Conservation (phyloP, 2,113 vertebrate species). For the Daubentonia madagascariensis region DNA sequence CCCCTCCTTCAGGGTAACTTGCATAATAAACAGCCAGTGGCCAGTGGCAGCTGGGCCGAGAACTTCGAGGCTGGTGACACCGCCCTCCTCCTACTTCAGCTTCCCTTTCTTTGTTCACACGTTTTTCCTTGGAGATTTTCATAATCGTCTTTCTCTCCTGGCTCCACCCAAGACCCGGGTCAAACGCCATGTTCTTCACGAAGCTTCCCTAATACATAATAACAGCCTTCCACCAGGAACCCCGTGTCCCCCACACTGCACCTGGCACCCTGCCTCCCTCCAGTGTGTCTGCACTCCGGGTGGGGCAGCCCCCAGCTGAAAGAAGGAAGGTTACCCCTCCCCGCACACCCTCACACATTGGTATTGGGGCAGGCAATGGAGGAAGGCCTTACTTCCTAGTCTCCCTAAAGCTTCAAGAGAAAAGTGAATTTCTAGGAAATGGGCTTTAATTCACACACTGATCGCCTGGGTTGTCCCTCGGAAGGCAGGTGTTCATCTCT, state of each 20-base stretch:
- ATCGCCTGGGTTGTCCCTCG: background rate
- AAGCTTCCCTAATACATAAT: background rate
- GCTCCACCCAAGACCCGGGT: no score
- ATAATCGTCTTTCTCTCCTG: background rate
- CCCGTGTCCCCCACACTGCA: background rate
- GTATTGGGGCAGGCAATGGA: fast-evolving
- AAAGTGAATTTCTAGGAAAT: background rate
- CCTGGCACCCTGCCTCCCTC: background rate
- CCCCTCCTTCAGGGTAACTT: no score
- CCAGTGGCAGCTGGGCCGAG: no score
- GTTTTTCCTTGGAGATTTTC: background rate
- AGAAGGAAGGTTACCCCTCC: background rate
- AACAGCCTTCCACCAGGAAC: background rate
- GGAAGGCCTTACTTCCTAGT: background rate
- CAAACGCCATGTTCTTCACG: background rate
- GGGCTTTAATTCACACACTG: background rate
- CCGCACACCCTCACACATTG: background rate
- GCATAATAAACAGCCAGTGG: no score
- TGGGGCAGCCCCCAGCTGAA: background rate
- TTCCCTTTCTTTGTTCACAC: background rate
- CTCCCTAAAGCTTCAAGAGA: background rate
- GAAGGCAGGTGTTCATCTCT: background rate
- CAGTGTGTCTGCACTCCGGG: no score
- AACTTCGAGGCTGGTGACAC: no score
- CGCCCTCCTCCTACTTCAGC: background rate